phyloP scores from a whole-genome alignment of 2,797 vertebrate species.

The Morelia viridis region DNA sequence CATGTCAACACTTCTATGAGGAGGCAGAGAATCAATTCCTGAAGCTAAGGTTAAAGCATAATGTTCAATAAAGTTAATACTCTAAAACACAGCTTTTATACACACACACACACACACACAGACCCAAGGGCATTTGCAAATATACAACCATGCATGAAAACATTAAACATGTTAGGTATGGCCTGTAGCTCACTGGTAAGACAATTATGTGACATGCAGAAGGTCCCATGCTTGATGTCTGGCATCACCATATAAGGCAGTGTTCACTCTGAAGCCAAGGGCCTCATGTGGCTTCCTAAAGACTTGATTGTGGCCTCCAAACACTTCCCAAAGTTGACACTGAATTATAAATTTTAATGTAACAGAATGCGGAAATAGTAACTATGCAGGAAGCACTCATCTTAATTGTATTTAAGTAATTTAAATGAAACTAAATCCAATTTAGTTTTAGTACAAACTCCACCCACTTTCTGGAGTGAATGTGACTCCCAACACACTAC shows the following conservation, averaged over 20 bases:
- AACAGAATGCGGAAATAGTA: background rate
- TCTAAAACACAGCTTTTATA: background rate
- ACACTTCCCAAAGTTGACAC: background rate
- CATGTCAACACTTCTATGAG: background rate
- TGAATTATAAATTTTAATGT: background rate
- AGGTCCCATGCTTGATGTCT: background rate
- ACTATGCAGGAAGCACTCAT: background rate
- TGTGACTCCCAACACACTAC: background rate
- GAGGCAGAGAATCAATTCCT: background rate
- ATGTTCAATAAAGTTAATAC: background rate
- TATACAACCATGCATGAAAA: background rate
- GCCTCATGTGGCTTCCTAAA: background rate
- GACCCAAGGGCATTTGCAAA: fast-evolving
- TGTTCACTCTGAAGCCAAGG: background rate
- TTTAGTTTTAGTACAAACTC: background rate
- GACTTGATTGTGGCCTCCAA: background rate
- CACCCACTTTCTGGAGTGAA: background rate
- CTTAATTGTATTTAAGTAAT: background rate
- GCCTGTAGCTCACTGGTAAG: background rate
- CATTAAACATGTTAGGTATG: background rate
- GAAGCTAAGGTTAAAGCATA: background rate
- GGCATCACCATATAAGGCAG: background rate
- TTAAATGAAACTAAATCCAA: background rate
- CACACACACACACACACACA: background rate
- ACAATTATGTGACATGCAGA: background rate